Percentiles rank a stretch among this genome's conserved stretches.
phyloP scores from a whole-genome alignment of 2,797 vertebrate genomes.

The Telmatherina bonti region DNA sequence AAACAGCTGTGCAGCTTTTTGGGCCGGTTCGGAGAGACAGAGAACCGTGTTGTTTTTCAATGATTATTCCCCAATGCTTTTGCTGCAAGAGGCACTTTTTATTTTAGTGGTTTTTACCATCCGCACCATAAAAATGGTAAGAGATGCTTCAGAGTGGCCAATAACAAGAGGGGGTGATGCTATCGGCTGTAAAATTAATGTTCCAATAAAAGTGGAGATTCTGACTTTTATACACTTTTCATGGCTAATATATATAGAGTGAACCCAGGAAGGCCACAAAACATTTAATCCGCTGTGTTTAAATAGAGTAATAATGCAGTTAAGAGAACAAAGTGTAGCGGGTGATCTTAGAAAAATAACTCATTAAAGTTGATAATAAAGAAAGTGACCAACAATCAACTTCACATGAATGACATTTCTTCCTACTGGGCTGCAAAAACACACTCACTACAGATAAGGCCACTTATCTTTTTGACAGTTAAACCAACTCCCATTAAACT shows the following conservation, averaged over 20 bases:
- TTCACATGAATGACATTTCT: slow-evolving; percentile 6
- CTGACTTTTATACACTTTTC: slow-evolving; percentile 50
- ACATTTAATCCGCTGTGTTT: slow-evolving; percentile 32
- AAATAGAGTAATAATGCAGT: slow-evolving; percentile 25
- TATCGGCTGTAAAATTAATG: slow-evolving; percentile 57
- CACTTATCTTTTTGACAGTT: slow-evolving; percentile 1
- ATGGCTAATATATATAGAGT: slow-evolving; percentile 42
- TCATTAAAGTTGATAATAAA: slow-evolving; percentile 8
- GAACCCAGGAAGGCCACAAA: slow-evolving; percentile 28
- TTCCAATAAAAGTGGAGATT: slow-evolving; percentile 48
- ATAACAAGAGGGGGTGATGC: slow-evolving; percentile 38
- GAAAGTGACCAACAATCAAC: neutral
- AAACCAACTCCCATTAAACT: slow-evolving; percentile 21
- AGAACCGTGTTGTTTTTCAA: slow-evolving; percentile 58
- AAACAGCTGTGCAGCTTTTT: slow-evolving; percentile 60
- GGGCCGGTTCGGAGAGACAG: slow-evolving; percentile 49
- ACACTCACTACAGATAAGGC: slow-evolving; percentile 9
- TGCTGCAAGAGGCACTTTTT: slow-evolving; percentile 39
- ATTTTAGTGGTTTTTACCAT: slow-evolving; percentile 52
- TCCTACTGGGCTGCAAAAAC: neutral
- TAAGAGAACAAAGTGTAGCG: slow-evolving; percentile 2
- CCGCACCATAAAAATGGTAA: slow-evolving; percentile 53
- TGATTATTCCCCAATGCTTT: slow-evolving; percentile 33
- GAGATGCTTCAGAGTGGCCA: slow-evolving; percentile 40
- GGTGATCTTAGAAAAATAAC: slow-evolving; percentile 7